Conservation (phyloP, 2,797 vertebrate genomes). For the Lindbergichthys nudifrons region DNA sequence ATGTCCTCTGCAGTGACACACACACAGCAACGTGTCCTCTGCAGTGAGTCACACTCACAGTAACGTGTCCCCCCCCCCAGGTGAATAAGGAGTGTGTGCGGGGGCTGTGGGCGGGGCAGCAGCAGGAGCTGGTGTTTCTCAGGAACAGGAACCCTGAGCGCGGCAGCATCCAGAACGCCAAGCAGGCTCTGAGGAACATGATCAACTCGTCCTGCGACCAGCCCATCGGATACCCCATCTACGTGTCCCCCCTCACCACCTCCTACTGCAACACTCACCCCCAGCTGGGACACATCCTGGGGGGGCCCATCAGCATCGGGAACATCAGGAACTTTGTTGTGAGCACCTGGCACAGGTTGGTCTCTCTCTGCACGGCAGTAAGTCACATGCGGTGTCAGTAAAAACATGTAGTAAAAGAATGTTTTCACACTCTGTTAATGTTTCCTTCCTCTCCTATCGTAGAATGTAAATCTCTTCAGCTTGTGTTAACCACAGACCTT, state of each 20-base stretch:
- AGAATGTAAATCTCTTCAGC: no score
- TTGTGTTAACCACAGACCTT: no score
- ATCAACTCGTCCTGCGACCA: constrained; percentile 99
- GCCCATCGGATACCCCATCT: constrained; percentile 98
- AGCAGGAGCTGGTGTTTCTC: constrained; percentile 97
- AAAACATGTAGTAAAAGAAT: neutral
- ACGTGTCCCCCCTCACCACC: constrained; percentile 96
- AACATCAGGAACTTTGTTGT: constrained; percentile 95
- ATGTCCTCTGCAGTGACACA: no score
- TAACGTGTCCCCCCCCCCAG: constrained; percentile 60
- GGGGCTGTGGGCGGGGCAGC: constrained; percentile 97
- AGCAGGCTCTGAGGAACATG: constrained; percentile 98
- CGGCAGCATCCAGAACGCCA: constrained; percentile 98
- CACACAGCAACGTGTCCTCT: no score
- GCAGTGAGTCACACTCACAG: no score
- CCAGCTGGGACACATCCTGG: constrained; percentile 93
- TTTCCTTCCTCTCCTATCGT: no score
- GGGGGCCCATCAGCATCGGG: constrained; percentile 95
- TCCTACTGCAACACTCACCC: constrained; percentile 96
- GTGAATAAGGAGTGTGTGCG: constrained; percentile 98
- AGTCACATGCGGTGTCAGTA: neutral
- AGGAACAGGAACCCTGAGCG: constrained; percentile 97
- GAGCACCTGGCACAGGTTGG: constrained; percentile 96
- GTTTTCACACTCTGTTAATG: neutral
- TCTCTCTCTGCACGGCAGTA: neutral